Base-by-base conservation (phyloP, 2,888 invertebrate species). In the Sialis lutaria region DNA sequence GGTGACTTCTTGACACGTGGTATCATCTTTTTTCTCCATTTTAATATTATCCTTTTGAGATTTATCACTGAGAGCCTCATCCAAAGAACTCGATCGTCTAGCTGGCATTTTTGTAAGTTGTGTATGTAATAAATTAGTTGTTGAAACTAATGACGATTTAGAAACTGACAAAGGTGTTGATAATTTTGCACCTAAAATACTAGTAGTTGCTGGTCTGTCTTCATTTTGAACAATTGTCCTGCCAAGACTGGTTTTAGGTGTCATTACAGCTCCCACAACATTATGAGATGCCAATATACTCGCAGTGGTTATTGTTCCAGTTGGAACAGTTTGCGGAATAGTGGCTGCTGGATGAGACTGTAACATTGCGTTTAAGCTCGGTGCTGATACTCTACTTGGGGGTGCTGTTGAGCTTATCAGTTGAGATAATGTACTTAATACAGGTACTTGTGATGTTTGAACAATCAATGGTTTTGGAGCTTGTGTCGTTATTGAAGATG, bases 71-170 rank as follows among this genome's bases (percentile, higher is more conserved):
- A 50, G 47, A 7, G 53, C 69, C 54, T 73, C 73, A 53, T 73
- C 73, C 0, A 71, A 71, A 6, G 73, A 72, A 53, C 73, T 73
- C 0, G 72, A 73, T 50, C 74, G 60, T 58, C 72, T 72, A 12
- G 73, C 58, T 1, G 73, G 69, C 3, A 71, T 69, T 57, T 64
- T 66, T 1, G 75, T 77, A 44, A 77, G 56, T 55, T 77, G 77
- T 1, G 74, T 74, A 54, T 77, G 77, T 44, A 77, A 57, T 45
- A 77, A 68, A 56, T 66, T 65, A 5, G 64, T 64, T 7, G 59
- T 60, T 4, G 63, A 55, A 32, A 62, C 57, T 40, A 58, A 55
- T 8, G 55, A 68, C 10, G 65, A 57, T 6, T 64, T 60, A 56
- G 68, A 68, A 1, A 60, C 50, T 45, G 49, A 50, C 10, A 50